phyloP scores from a whole-genome alignment of 2,113 vertebrate species.

The Gallinago undulata region DNA sequence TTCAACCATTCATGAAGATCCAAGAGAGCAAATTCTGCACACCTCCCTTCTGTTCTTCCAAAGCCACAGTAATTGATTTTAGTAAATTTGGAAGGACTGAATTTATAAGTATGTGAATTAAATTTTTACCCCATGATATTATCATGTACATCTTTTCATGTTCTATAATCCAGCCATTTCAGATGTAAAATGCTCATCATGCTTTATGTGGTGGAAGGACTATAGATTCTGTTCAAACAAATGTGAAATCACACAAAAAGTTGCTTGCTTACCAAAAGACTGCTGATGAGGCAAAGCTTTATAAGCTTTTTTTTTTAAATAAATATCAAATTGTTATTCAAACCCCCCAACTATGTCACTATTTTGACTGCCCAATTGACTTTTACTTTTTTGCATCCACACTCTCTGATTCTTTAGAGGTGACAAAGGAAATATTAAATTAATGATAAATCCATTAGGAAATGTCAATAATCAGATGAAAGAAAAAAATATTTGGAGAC shows the following conservation, averaged over 20 bases:
- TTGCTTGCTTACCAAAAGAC: background rate
- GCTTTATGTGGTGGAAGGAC: background rate
- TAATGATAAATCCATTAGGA: background rate
- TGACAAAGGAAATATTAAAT: background rate
- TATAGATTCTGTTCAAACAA: background rate
- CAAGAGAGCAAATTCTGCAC: background rate
- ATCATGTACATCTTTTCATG: background rate
- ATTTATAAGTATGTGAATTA: background rate
- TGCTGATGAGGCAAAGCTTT: background rate
- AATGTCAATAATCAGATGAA: background rate
- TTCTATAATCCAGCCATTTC: background rate
- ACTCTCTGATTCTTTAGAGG: background rate
- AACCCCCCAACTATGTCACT: background rate
- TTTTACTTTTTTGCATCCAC: background rate
- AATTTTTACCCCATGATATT: conserved; percentile 1
- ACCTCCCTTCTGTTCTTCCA: background rate
- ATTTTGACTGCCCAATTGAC: background rate
- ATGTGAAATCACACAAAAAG: background rate
- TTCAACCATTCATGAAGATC: background rate
- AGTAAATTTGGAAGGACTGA: background rate
- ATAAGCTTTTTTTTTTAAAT: background rate
- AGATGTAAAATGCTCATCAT: background rate
- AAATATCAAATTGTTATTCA: background rate
- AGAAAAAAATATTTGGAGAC: background rate
- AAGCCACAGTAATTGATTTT: background rate